Evolutionary conservation across 1,140 invertebrate species (phyloP).

Genomic region (Megathymus violae): DNA sequence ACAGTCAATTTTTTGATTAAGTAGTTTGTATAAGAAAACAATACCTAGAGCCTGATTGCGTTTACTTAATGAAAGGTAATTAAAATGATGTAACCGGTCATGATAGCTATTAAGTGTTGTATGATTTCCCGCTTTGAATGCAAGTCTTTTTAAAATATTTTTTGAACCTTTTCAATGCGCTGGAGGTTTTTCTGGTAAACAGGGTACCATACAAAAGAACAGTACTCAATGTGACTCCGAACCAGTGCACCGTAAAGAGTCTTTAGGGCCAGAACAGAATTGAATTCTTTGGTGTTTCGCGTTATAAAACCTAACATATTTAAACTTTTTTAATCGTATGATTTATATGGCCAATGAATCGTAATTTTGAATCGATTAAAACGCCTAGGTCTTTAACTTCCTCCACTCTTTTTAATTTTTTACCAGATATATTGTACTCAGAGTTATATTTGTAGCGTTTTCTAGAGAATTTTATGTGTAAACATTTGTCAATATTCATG

Average conservation of each 20-base stretch:
- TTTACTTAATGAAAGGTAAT: neutral
- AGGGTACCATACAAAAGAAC: constrained; percentile 2
- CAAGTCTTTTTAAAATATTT: constrained; percentile 12
- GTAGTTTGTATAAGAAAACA: constrained; percentile 8
- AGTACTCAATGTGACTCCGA: constrained; percentile 12
- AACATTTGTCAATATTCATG: constrained; percentile 7
- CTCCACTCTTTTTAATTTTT: constrained; percentile 12
- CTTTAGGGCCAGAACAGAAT: constrained; percentile 6
- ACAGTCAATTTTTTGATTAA: constrained; percentile 7
- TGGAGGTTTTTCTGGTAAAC: constrained; percentile 11
- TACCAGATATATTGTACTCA: neutral
- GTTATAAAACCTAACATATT: constrained; percentile 15
- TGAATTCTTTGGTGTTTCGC: constrained; percentile 13
- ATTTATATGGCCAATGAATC: constrained; percentile 8
- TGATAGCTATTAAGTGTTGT: constrained; percentile 4
- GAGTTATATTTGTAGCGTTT: constrained; percentile 8
- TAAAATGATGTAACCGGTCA: constrained; percentile 9
- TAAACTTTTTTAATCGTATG: neutral
- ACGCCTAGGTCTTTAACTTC: constrained; percentile 9
- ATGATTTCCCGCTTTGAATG: constrained; percentile 1
- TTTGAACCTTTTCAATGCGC: constrained; percentile 16
- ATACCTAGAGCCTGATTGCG: neutral
- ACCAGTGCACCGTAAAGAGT: constrained; percentile 11
- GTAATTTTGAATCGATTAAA: constrained; percentile 3
- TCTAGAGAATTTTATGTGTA: constrained; percentile 14